phyloP scores from a whole-genome alignment of 2,797 vertebrate species.

The Nasua narica region DNA sequence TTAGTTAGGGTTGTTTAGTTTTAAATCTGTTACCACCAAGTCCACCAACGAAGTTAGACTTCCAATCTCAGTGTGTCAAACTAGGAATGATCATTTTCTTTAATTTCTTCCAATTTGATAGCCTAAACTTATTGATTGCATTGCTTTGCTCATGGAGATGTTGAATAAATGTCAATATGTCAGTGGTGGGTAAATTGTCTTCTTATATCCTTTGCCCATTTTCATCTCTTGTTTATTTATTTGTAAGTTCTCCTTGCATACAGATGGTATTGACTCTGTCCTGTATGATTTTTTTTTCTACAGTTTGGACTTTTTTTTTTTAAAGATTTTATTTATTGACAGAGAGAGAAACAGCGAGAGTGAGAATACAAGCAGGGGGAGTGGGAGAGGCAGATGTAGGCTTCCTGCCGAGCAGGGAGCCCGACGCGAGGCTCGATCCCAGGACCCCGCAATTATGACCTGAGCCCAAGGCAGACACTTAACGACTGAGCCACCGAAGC shows the following conservation, averaged over 20 bases:
- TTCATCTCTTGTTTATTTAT: not conserved
- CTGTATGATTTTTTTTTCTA: not conserved
- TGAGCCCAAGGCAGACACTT: no score
- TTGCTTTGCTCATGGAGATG: not conserved
- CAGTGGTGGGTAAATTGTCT: not conserved
- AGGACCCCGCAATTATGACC: no score
- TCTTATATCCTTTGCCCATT: not conserved
- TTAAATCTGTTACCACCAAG: not conserved
- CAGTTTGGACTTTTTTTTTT: not conserved
- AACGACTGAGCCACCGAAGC: no score
- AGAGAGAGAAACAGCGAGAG: no score
- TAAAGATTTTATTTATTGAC: no score
- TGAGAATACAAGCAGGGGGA: no score
- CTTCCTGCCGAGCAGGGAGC: no score
- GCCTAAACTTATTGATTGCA: not conserved
- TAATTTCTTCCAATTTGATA: not conserved
- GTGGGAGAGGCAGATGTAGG: no score
- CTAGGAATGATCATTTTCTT: not conserved
- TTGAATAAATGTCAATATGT: not conserved
- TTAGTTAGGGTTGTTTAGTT: not conserved
- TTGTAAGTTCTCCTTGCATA: not conserved
- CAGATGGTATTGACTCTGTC: not conserved
- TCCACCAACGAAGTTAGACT: not conserved
- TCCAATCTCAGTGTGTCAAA: not conserved
- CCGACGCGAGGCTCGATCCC: accelerated